Evolutionary conservation across 2,113 vertebrate genomes (phyloP).

Genomic region (Ptilorrhoa leucosticta): DNA sequence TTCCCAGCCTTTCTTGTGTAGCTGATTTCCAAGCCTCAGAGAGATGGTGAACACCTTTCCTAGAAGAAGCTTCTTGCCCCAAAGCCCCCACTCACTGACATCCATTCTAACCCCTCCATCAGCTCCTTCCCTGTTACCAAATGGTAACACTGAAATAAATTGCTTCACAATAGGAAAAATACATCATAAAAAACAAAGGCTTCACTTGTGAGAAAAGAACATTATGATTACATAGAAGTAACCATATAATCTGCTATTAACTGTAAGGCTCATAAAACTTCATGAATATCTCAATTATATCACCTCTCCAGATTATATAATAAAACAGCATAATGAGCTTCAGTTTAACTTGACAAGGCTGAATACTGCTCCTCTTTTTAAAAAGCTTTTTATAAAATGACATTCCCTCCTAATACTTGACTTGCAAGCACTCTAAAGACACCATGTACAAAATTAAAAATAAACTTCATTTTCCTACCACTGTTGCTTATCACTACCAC

Average conservation of each 20-base stretch:
- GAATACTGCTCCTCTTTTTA: conserved; percentile 5
- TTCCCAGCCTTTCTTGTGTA: background rate
- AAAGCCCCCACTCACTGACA: background rate
- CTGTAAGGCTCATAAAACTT: background rate
- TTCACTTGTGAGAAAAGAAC: background rate
- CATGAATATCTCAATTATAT: conserved; percentile 22
- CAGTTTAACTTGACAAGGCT: conserved; percentile 34
- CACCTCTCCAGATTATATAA: conserved; percentile 23
- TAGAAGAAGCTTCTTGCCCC: background rate
- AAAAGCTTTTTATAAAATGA: conserved; percentile 41
- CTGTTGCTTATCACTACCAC: background rate
- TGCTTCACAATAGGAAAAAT: background rate
- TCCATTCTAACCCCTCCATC: background rate
- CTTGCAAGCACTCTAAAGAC: conserved; percentile 31
- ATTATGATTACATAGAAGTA: background rate
- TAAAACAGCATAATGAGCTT: conserved; percentile 29
- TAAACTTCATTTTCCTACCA: conserved; percentile 23
- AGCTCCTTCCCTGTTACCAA: background rate
- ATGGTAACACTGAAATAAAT: background rate
- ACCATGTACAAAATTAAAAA: conserved; percentile 45
- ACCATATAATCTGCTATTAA: background rate
- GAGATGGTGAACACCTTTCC: background rate
- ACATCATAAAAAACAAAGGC: background rate
- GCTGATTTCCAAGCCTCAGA: background rate
- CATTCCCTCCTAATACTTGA: conserved; percentile 26